Evolutionary conservation across 2,113 vertebrate species (phyloP), one percentile per base, ranked within the genome.

Genomic region (Myocastor coypus): DNA sequence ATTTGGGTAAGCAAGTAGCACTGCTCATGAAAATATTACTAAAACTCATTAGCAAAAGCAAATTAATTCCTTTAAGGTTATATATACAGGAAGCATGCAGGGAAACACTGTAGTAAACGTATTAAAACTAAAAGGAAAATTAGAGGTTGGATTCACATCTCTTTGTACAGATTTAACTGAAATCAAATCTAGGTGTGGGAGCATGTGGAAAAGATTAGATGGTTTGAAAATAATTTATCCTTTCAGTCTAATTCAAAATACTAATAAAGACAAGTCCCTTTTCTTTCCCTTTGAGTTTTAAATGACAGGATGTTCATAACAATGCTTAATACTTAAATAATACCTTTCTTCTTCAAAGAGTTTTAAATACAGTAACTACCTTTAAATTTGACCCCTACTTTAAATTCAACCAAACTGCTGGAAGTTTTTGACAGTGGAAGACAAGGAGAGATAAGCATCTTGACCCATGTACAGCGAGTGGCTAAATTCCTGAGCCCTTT

Each of bases 261-360:
- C 75, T 89, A 94, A 97, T 83, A 93, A 95, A 87, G 59, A 81
- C 64, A 85, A 83, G 12, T 90, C 34, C 37, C 80, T 95, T 97
- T 97, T 95, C 90, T 95, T 92, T 87, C 64, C 57, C 82, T 97
- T 97, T 97, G 94, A 97, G 94, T 95, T 97, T 96, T 94, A 95
- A 97, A 97, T 95, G 68, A 64, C 92, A 97, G 94, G 88, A 95
- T 94, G 83, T 96, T 95, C 78, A 92, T 89, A 97, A 97, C 69
- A 96, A 97, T 96, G 61, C 90, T 88, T 97, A 97, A 94, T 97
- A 89, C 88, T 95, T 94, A 98, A 97, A 96, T 96, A 97, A 93
- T 75, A 95, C 78, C 92, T 95, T 97, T 96, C 84, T 92, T 97
- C 97, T 97, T 96, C 92, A 97, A 96, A 96, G 92, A 75, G 83